A percentile compares a stretch with the other conserved stretches of the same genome.
Conservation (phyloP, 2,113 vertebrate species). For the Datnioides undecimradiatus region DNA sequence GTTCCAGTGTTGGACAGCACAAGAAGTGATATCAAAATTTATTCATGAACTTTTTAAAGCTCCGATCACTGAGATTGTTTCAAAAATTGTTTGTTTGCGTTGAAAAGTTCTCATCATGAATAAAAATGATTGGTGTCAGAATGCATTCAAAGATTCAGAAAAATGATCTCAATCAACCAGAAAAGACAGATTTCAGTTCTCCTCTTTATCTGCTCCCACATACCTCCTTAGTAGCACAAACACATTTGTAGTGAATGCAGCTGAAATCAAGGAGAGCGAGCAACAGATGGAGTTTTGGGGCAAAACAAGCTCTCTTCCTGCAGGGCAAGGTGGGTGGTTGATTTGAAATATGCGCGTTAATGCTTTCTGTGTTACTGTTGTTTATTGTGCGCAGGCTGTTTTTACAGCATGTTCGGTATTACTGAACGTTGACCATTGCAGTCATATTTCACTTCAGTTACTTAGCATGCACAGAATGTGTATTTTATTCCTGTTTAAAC, state of each 20-base stretch:
- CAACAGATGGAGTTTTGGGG: conserved; percentile 28
- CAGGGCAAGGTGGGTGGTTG: conserved; percentile 42
- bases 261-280: background rate
- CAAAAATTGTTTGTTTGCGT: background rate
- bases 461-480: conserved; percentile 8
- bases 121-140: background rate
- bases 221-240: conserved; percentile 21
- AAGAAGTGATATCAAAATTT: background rate
- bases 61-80: background rate
- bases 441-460: conserved; percentile 10
- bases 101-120: background rate
- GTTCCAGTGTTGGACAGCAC: background rate
- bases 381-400: conserved; percentile 27
- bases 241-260: conserved; percentile 8
- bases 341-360: conserved; percentile 39
- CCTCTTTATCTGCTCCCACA: conserved; percentile 17
- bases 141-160: background rate
- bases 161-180: conserved; percentile 9
- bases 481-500: conserved; percentile 30
- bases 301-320: conserved; percentile 26
- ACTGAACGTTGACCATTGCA: conserved; percentile 14
- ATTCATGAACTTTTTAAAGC: conserved; percentile 20
- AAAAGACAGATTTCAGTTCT: background rate
- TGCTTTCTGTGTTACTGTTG: conserved; percentile 13
- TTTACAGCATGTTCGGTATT: conserved; percentile 1